phyloP scores from a whole-genome alignment of 2,797 vertebrate genomes.

The Trichosurus vulpecula region DNA sequence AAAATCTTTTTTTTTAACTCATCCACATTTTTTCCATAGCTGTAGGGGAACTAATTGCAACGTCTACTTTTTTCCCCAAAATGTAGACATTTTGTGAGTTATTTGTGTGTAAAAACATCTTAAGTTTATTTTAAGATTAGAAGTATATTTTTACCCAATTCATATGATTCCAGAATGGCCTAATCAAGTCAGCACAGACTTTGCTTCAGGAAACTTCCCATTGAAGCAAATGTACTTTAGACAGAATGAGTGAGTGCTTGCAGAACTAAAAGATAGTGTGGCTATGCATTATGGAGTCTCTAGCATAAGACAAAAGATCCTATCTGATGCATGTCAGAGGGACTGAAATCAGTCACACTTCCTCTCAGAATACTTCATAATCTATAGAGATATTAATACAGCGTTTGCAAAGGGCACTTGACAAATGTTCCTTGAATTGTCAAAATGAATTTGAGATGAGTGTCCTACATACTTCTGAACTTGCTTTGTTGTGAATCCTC shows the following conservation, averaged over 20 bases:
- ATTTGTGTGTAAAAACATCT: conserved; percentile 13
- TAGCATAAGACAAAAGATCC: not conserved
- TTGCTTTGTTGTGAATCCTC: not conserved
- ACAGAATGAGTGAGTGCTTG: conserved; percentile 20
- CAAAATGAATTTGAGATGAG: not conserved
- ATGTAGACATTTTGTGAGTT: not conserved
- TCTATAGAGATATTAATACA: not conserved
- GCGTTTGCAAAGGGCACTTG: not conserved
- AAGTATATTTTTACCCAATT: conserved; percentile 7
- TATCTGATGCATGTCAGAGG: not conserved
- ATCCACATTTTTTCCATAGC: not conserved
- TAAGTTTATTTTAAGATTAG: conserved; percentile 25
- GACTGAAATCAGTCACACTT: not conserved
- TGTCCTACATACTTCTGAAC: not conserved
- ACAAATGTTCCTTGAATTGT: not conserved
- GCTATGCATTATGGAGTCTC: not conserved
- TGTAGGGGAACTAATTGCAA: conserved; percentile 4
- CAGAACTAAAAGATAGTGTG: conserved; percentile 5
- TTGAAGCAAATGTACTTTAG: conserved; percentile 46
- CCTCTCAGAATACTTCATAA: not conserved
- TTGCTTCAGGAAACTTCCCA: not conserved
- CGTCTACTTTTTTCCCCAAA: not conserved
- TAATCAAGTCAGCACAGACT: conserved; percentile 29
- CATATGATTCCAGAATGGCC: conserved; percentile 3
- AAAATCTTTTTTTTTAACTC: not conserved